These are phyloP conservation scores for Leptopilina boulardi DNA, from an alignment of 1,140 invertebrate genomes.

Conservation along the genomic window DNA sequence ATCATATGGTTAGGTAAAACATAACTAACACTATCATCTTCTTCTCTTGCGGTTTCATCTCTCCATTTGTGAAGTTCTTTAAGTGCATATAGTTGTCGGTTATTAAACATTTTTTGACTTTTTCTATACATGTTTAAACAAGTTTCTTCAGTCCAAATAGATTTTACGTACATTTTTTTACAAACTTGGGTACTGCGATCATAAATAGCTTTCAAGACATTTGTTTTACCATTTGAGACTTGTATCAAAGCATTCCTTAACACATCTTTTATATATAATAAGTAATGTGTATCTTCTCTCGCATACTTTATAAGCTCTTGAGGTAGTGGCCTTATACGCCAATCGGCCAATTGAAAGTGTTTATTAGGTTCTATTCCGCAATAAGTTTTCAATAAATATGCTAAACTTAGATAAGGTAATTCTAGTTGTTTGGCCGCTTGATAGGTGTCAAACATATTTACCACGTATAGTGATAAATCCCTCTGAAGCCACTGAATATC, in stretches of 20 bases:
- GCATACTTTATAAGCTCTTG: constrained; percentile 92
- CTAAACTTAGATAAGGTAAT: constrained; percentile 85
- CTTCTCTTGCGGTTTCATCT: constrained; percentile 87
- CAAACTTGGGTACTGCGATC: constrained; percentile 85
- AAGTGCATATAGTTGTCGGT: constrained; percentile 89
- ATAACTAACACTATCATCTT: constrained; percentile 95
- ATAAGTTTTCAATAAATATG: constrained; percentile 87
- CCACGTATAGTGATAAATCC: constrained; percentile 95
- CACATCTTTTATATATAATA: constrained; percentile 93
- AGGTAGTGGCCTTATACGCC: constrained; percentile 95
- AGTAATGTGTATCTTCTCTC: constrained; percentile 95
- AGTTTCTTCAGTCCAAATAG: constrained; percentile 83
- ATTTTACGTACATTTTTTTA: constrained; percentile 89
- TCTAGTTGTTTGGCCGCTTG: constrained; percentile 88
- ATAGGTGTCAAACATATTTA: constrained; percentile 98
- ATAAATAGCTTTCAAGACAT: constrained; percentile 84
- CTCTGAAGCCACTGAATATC: constrained; percentile 97
- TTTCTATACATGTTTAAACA: constrained; percentile 86
- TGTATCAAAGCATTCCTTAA: constrained; percentile 88
- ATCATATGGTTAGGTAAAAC: constrained; percentile 98
- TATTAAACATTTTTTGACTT: constrained; percentile 89
- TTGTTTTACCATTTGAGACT: constrained; percentile 81
- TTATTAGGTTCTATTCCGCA: constrained; percentile 89
- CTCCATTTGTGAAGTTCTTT: constrained; percentile 92
- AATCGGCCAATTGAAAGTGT: constrained; percentile 95